These are phyloP conservation scores for Philereme transversata DNA, from an alignment of 2,888 invertebrate species.

Conservation along the genomic window DNA sequence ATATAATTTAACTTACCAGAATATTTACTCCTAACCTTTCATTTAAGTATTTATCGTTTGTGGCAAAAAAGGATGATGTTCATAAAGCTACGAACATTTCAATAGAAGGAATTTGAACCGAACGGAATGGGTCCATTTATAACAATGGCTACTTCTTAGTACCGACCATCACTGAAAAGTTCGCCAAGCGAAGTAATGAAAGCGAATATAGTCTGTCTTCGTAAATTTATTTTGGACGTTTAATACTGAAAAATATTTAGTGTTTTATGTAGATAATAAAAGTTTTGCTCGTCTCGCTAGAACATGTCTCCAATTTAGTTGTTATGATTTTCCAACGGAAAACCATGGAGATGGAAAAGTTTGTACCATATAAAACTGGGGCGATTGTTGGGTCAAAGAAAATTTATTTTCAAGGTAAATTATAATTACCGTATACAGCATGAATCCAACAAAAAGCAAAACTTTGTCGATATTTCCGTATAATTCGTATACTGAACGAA, in stretches of 20 bases:
- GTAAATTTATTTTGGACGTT: too few species aligned
- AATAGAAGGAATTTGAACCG: not conserved
- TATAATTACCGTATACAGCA: not conserved
- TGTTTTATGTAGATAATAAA: too few species aligned
- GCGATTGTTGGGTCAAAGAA: conserved; percentile 56
- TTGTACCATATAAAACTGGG: conserved; percentile 40
- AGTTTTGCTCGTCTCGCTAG: not conserved
- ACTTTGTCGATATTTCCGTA: not conserved
- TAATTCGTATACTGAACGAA: not conserved
- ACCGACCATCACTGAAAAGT: conserved; percentile 17
- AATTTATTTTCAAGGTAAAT: conserved; percentile 57
- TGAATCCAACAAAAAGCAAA: not conserved
- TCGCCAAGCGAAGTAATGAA: conserved; percentile 16
- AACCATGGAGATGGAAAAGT: too few species aligned
- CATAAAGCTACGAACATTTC: not conserved
- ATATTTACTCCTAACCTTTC: too few species aligned
- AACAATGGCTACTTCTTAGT: conserved; percentile 25
- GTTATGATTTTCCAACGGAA: too few species aligned
- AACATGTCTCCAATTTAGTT: not conserved
- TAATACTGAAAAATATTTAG: too few species aligned
- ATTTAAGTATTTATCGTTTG: too few species aligned
- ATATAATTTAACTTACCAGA: too few species aligned
- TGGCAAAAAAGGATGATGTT: too few species aligned
- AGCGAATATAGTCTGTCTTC: not conserved
- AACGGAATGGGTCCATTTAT: conserved; percentile 23